These are phyloP conservation scores for Thereva unica DNA, from an alignment of 2,888 invertebrate genomes.

Conservation along the genomic window DNA sequence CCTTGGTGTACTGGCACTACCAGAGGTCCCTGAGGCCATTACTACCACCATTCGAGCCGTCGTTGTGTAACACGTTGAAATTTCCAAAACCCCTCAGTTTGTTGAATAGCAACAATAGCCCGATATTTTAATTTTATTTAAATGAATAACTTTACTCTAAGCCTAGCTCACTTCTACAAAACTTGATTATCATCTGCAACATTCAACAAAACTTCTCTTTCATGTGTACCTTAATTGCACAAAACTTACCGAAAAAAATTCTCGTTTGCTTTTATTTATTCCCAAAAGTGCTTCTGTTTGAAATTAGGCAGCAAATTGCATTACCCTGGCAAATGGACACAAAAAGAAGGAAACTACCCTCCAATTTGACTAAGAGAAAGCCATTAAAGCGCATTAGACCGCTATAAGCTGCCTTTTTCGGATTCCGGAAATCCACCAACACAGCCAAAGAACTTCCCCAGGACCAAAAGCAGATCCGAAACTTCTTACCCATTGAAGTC, in stretches of 20 bases:
- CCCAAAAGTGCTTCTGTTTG: constrained; percentile 30
- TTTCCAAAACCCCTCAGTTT: too few species aligned
- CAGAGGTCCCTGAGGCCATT: too few species aligned
- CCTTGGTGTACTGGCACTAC: too few species aligned
- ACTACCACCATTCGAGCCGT: too few species aligned
- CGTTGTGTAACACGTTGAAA: too few species aligned
- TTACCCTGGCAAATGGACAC: constrained; percentile 32
- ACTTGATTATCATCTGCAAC: too few species aligned
- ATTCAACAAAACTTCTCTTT: too few species aligned
- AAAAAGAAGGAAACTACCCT: constrained; percentile 30
- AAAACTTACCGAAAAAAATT: constrained; percentile 16
- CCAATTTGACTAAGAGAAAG: constrained; percentile 30
- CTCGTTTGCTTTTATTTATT: constrained; percentile 26
- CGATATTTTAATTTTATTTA: too few species aligned
- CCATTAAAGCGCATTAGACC: constrained; percentile 31
- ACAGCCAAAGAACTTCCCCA: constrained; percentile 1
- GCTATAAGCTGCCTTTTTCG: background rate
- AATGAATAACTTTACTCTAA: too few species aligned
- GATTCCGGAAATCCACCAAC: constrained; percentile 8
- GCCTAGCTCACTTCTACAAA: too few species aligned
- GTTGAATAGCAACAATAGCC: too few species aligned
- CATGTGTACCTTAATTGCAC: constrained; percentile 3
- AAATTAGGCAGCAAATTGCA: constrained; percentile 36
- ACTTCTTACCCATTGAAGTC: constrained; percentile 5
- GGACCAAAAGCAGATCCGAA: background rate